Evolutionary conservation across 2,113 vertebrate genomes (phyloP).

Genomic region (Mormyrus iriodes): DNA sequence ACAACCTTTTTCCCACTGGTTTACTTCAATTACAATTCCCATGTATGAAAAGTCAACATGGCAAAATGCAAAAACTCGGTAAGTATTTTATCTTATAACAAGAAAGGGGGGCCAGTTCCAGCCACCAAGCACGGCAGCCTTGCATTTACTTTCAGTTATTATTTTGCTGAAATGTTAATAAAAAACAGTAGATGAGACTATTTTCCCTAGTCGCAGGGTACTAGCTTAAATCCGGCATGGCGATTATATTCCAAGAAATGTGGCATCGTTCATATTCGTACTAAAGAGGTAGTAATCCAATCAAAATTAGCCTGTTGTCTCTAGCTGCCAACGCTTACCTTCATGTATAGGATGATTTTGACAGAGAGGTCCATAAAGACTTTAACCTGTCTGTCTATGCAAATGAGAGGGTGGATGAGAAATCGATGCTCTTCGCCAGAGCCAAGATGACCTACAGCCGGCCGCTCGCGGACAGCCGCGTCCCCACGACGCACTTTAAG

Average conservation of each 20-base stretch:
- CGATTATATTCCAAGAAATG: neutral
- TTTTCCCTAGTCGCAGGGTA: neutral
- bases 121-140: neutral
- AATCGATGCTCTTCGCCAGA: slow-evolving; percentile 24
- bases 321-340: neutral
- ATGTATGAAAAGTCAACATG: neutral
- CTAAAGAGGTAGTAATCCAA: neutral
- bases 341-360: neutral
- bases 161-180: neutral
- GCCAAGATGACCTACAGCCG: neutral
- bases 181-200: neutral
- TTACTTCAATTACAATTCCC: neutral
- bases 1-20: neutral
- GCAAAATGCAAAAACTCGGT: neutral
- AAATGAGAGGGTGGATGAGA: slow-evolving; percentile 13
- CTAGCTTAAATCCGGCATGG: neutral
- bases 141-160: neutral
- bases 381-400: neutral
- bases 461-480: neutral
- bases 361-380: neutral
- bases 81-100: neutral
- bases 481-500: slow-evolving; percentile 27
- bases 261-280: neutral
- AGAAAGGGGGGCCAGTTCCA: neutral
- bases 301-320: neutral